Conservation (phyloP, 2,888 invertebrate genomes). For the Leptodirus hochenwartii region DNA sequence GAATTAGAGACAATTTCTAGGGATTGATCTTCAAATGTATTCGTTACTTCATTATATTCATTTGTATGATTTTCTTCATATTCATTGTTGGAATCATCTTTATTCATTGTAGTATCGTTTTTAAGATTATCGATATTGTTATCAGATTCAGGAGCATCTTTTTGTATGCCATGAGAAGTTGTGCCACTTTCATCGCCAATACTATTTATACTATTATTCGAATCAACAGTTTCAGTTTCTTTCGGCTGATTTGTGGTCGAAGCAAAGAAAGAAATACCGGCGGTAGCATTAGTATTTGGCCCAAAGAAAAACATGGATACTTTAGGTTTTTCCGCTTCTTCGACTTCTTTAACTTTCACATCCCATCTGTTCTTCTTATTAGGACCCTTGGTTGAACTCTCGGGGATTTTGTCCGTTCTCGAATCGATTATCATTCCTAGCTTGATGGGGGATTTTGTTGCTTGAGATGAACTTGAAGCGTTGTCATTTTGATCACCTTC, state of each 20-base stretch:
- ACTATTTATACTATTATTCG: background rate
- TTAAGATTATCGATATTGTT: too few relatives aligned
- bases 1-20: too few relatives aligned
- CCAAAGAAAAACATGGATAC: too few relatives aligned
- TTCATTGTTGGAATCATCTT: too few relatives aligned
- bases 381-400: slow-evolving; percentile 10
- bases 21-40: too few relatives aligned
- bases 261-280: too few relatives aligned
- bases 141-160: too few relatives aligned
- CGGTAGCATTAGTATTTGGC: too few relatives aligned
- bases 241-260: slow-evolving; percentile 1
- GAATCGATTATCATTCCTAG: slow-evolving; percentile 19
- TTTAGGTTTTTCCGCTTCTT: slow-evolving; percentile 1
- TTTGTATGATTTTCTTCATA: too few relatives aligned
- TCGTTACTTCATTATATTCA: too few relatives aligned
- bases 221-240: background rate
- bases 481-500: background rate
- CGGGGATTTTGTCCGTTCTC: slow-evolving; percentile 19
- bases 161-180: too few relatives aligned
- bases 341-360: slow-evolving; percentile 26
- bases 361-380: slow-evolving; percentile 30
- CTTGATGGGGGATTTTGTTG: slow-evolving; percentile 15
- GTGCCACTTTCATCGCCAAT: background rate
- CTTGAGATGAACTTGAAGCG: slow-evolving; percentile 7
- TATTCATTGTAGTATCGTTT: too few relatives aligned